Conservation (phyloP, 1,140 invertebrate species). For the Zaprionus tsacasi region DNA sequence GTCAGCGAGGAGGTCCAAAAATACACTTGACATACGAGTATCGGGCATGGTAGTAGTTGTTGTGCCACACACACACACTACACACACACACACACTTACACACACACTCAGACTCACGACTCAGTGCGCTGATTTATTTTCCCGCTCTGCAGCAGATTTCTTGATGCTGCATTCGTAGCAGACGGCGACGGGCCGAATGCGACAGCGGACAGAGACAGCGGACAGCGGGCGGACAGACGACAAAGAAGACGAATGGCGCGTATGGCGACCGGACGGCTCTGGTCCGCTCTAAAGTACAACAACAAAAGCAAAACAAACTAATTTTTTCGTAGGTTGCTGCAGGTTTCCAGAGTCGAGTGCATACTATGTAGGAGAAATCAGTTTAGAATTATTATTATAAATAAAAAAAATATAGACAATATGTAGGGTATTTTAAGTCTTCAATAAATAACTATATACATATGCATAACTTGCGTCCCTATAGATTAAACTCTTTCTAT, state of each 20-base stretch:
- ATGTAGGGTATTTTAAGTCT: no score
- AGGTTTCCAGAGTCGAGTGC: conserved; percentile 13
- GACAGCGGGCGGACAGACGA: conserved; percentile 16
- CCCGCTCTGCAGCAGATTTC: conserved; percentile 81
- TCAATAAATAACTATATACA: no score
- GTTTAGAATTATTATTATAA: no score
- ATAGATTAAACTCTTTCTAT: no score
- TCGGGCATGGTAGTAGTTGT: conserved; percentile 14
- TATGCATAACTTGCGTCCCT: no score
- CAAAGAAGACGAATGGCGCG: conserved; percentile 79
- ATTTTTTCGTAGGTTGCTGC: conserved; percentile 5
- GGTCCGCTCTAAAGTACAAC: conserved; percentile 43
- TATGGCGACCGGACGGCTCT: conserved; percentile 77
- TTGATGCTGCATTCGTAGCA: conserved; percentile 67
- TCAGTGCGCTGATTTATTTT: conserved; percentile 82
- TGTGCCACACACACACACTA: conserved; percentile 32
- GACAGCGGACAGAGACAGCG: neutral
- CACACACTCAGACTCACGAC: conserved; percentile 2
- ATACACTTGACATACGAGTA: conserved; percentile 73
- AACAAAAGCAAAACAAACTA: conserved; percentile 18
- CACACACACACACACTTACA: neutral
- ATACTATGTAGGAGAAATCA: no score
- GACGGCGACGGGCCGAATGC: conserved; percentile 40
- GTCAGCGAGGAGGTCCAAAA: conserved; percentile 58
- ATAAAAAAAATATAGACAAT: no score